A percentile compares a stretch with the other conserved stretches of the same genome.
Evolutionary conservation across 1,140 invertebrate genomes (phyloP).

Genomic region (Saccostrea cuccullata): DNA sequence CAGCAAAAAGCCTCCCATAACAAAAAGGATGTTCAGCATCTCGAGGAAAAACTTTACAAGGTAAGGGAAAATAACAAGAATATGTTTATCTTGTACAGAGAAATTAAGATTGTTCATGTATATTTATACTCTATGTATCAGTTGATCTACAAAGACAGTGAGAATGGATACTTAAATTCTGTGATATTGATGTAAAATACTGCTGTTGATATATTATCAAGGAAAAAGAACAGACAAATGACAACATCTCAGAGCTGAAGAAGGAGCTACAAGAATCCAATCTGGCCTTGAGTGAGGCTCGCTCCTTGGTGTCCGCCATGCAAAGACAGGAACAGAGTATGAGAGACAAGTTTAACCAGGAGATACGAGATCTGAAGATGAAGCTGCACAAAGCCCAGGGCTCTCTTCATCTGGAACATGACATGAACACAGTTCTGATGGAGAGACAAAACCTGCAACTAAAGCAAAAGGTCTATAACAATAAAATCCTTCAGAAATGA

Average conservation of each 20-base stretch:
- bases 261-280: slow-evolving; percentile 70
- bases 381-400: slow-evolving; percentile 58
- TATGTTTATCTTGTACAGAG: too few relatives aligned
- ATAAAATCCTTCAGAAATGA: too few relatives aligned
- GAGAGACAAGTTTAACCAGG: slow-evolving; percentile 57
- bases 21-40: slow-evolving; percentile 49
- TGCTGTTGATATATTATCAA: slow-evolving; percentile 21
- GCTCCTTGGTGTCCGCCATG: slow-evolving; percentile 68
- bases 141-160: too few relatives aligned
- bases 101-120: too few relatives aligned
- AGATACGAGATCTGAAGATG: slow-evolving; percentile 64
- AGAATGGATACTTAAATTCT: neutral
- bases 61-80: slow-evolving; percentile 34
- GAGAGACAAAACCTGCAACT: slow-evolving; percentile 4
- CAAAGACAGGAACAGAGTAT: slow-evolving; percentile 70
- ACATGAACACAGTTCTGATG: neutral
- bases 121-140: too few relatives aligned
- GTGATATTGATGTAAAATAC: neutral
- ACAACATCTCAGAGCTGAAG: slow-evolving; percentile 57
- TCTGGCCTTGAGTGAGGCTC: slow-evolving; percentile 70
- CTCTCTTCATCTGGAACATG: neutral
- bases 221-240: slow-evolving; percentile 60
- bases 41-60: slow-evolving; percentile 61
- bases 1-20: slow-evolving; percentile 63
- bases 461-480: slow-evolving; percentile 1